These are phyloP conservation scores for Agelaius phoeniceus DNA, from an alignment of 2,113 vertebrate species.

Conservation along the genomic window DNA sequence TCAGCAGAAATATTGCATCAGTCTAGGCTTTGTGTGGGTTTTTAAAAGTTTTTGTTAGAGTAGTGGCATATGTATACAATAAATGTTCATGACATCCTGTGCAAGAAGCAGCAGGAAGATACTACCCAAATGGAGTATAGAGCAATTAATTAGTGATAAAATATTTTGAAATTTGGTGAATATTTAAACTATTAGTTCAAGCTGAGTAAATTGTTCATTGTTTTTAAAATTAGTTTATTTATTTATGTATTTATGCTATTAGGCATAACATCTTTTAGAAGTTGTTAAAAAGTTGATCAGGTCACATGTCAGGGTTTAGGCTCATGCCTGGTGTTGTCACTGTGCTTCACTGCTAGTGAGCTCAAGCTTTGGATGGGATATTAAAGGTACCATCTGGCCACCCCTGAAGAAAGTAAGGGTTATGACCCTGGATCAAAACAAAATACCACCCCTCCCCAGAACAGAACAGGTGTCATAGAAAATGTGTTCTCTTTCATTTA, in stretches of 20 bases:
- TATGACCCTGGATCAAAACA: background rate
- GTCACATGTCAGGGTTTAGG: background rate
- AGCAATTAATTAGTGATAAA: background rate
- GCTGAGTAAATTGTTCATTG: background rate
- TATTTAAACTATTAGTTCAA: background rate
- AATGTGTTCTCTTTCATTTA: background rate
- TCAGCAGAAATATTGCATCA: background rate
- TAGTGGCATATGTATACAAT: too few relatives aligned
- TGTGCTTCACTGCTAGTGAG: background rate
- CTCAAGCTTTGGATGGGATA: background rate
- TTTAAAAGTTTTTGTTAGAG: background rate
- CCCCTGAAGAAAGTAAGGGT: background rate
- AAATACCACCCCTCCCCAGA: rapidly evolving
- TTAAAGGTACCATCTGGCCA: background rate
- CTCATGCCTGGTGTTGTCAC: background rate
- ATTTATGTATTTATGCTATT: background rate
- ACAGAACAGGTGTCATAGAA: background rate
- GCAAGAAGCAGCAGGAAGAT: background rate
- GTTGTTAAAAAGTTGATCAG: background rate
- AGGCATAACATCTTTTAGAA: background rate
- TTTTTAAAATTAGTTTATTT: background rate
- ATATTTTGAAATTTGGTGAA: background rate
- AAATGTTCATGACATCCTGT: background rate
- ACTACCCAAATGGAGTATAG: background rate
- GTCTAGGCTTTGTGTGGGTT: background rate